Evolutionary conservation across 1,140 invertebrate genomes (phyloP).

Genomic region (Lerema accius): DNA sequence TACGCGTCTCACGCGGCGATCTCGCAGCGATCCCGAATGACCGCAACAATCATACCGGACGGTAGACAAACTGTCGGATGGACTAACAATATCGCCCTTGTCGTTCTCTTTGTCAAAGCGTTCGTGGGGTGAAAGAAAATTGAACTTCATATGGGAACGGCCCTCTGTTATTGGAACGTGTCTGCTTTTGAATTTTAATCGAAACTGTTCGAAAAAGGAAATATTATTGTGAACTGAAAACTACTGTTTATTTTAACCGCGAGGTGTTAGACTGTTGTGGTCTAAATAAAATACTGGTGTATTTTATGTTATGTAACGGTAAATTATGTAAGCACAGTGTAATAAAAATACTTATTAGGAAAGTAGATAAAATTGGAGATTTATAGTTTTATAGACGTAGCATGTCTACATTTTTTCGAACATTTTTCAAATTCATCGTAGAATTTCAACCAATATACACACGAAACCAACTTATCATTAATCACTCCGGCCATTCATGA

Average conservation of each 20-base stretch:
- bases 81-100: conserved; percentile 29
- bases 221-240: conserved; percentile 15
- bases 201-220: conserved; percentile 28
- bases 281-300: conserved; percentile 3
- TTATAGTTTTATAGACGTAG: no score
- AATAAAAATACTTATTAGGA: no score
- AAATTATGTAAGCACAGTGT: conserved; percentile 6
- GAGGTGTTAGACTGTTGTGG: neutral
- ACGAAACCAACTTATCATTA: no score
- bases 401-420: no score
- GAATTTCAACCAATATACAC: no score
- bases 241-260: conserved; percentile 22
- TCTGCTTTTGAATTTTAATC: conserved; percentile 35
- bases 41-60: conserved; percentile 54
- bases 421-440: no score
- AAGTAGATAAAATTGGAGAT: no score
- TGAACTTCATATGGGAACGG: conserved; percentile 28
- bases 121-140: conserved; percentile 32
- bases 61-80: conserved; percentile 33
- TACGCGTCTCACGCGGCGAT: conserved; percentile 55
- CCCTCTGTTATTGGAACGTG: conserved; percentile 31
- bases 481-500: no score
- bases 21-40: conserved; percentile 51
- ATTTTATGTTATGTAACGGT: no score
- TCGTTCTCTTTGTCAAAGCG: conserved; percentile 30